Evolutionary conservation across 2,797 vertebrate genomes (phyloP).

Genomic region (Rhincodon typus): DNA sequence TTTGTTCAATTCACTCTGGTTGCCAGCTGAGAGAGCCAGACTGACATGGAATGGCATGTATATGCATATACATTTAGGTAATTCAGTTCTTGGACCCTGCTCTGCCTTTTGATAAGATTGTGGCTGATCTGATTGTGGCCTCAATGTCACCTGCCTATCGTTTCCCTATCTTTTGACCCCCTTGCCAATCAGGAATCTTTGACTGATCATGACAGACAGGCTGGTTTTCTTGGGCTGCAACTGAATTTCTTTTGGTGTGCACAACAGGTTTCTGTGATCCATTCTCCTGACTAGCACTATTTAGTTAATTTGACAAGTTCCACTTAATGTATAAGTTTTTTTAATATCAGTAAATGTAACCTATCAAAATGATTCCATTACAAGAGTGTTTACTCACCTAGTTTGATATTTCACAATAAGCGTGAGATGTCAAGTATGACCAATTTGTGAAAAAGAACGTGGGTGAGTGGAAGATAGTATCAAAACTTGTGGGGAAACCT

Average conservation of each 20-base stretch:
- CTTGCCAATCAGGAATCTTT: too few relatives aligned
- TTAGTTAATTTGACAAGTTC: not conserved
- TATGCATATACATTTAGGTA: too few relatives aligned
- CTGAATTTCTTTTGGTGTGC: not conserved
- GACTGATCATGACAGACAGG: not conserved
- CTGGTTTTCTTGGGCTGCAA: not conserved
- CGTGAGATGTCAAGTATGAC: not conserved
- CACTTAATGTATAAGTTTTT: not conserved
- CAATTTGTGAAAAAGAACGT: slow-evolving; percentile 7
- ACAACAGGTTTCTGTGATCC: not conserved
- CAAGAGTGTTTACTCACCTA: not conserved
- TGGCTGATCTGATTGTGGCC: too few relatives aligned
- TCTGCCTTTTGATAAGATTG: too few relatives aligned
- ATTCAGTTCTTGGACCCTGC: too few relatives aligned
- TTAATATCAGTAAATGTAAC: not conserved
- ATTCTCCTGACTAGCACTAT: not conserved
- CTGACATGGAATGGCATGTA: not conserved
- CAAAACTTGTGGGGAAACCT: not conserved
- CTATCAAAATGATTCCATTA: not conserved
- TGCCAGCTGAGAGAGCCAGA: too few relatives aligned
- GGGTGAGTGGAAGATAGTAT: slow-evolving; percentile 11
- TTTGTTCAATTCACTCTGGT: not conserved
- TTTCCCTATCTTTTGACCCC: too few relatives aligned
- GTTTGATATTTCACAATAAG: not conserved
- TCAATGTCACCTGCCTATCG: too few relatives aligned